Base-by-base conservation (phyloP, 2,113 vertebrate species). In the Charadrius vociferus region DNA sequence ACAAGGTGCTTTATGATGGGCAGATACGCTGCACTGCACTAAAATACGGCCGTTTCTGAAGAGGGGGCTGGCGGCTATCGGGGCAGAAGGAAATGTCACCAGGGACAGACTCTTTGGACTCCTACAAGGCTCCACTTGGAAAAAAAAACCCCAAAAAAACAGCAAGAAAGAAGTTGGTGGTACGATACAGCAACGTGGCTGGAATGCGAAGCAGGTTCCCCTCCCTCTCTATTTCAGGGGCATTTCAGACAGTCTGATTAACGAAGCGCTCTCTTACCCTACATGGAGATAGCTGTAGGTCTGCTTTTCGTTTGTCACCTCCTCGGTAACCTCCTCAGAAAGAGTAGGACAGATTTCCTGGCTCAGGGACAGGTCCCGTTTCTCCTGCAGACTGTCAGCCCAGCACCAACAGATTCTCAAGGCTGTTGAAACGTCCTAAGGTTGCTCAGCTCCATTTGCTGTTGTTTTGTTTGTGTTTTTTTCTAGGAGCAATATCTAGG, bases 41-140 rank as follows among this genome's bases (percentile, higher is more conserved):
- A 24, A 50, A 68, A 45, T 5, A 13, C 12, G 13, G 49, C 45
- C 32, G 16, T 32, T 78, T 68, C 71, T 24, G 37, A 27, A 58
- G 37, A n/a, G 49, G 12, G 18, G 24, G 67, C 56, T 67, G 52
- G 63, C 36, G 72, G 14, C 8, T 19, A 29, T 13, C 52, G 27
- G 12, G 52, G 24, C 32, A 58, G 0, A 0, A 34, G 59, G 43
- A 73, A 58, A 37, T 0, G 0, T n/a, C n/a, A 24, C 17, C 7
- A 12, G 43, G n/a, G 59, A 36, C 8, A 3, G 45, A 26, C 10
- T 37, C 65, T 32, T 9, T n/a, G 65, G n/a, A 14, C 14, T 79
- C 30, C 23, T 15, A 49, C 43, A 34, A 45, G 27, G 34, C 67
- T 29, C 34, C 39, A 12, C 32, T 41, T 32, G 14, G 41, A 13